Conservation (phyloP, 92 coral and sea anemone species). For the Hydrozoanthus gracilis region DNA sequence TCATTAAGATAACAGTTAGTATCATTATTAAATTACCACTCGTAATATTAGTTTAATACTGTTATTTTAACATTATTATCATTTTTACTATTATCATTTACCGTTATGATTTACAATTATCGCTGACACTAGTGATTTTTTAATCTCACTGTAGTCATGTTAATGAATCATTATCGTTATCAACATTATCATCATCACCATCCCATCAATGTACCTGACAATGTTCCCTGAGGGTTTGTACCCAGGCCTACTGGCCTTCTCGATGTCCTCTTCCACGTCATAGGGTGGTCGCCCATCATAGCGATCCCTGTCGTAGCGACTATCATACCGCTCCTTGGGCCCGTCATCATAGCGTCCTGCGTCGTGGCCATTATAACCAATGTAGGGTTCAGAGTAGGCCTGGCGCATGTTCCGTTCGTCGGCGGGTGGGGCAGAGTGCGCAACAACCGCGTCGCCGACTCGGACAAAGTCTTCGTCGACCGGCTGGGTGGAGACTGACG, state of each 20-base stretch:
- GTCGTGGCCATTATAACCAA: slow-evolving; percentile 75
- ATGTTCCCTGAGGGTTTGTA: slow-evolving; percentile 82
- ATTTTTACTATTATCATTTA: neutral
- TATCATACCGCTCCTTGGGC: slow-evolving; percentile 52
- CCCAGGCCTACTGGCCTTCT: slow-evolving; percentile 84
- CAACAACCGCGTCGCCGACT: slow-evolving; percentile 58
- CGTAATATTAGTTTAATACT: no score
- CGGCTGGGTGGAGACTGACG: slow-evolving; percentile 74
- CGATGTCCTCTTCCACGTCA: slow-evolving; percentile 71
- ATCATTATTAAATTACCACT: neutral
- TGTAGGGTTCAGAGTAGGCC: slow-evolving; percentile 69
- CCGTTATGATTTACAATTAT: neutral
- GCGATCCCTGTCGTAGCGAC: slow-evolving; percentile 59
- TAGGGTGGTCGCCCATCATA: slow-evolving; percentile 50
- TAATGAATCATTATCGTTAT: neutral
- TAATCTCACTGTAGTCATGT: neutral
- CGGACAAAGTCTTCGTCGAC: slow-evolving; percentile 71
- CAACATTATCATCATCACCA: neutral
- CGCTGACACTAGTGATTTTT: neutral
- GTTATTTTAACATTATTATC: neutral
- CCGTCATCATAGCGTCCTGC: slow-evolving; percentile 53
- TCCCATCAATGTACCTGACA: slow-evolving; percentile 66
- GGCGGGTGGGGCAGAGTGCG: slow-evolving; percentile 40
- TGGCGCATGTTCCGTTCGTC: slow-evolving; percentile 54
- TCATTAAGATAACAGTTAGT: neutral